Percentiles rank a stretch among this genome's conserved stretches.
phyloP scores from a whole-genome alignment of 2,888 invertebrate species.

The Pterobdella sp. region DNA sequence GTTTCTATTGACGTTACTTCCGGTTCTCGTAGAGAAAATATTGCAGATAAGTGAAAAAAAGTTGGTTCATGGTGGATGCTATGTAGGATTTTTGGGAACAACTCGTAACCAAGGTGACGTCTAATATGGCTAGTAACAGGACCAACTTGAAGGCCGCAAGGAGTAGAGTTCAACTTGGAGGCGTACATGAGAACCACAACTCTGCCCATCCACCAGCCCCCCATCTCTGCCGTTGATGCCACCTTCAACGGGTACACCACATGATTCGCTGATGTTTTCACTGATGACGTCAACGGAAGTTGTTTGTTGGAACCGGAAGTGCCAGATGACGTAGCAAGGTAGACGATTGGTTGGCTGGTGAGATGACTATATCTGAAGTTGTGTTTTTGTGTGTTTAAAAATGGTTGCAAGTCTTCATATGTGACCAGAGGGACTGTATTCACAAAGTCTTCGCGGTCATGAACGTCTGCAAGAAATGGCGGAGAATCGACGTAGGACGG shows the following conservation, averaged over 20 bases:
- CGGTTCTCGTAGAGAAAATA: conserved; percentile 36
- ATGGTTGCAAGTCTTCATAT: background rate
- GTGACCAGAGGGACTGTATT: background rate
- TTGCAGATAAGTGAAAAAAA: conserved; percentile 38
- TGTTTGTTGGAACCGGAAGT: conserved; percentile 39
- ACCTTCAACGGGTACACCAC: conserved; percentile 32
- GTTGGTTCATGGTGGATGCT: conserved; percentile 34
- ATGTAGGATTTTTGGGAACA: conserved; percentile 33
- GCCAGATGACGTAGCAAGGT: conserved; percentile 37
- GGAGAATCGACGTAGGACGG: too few species aligned
- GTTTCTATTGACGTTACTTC: conserved; percentile 36
- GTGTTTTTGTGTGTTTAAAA: background rate
- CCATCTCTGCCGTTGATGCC: conserved; percentile 8
- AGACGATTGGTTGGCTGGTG: conserved; percentile 34
- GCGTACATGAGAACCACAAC: conserved; percentile 32
- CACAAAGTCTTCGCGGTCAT: background rate
- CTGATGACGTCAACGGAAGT: conserved; percentile 33
- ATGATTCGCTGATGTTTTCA: conserved; percentile 21
- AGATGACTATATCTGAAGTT: conserved; percentile 30
- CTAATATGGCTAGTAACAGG: conserved; percentile 34
- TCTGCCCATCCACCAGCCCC: conserved; percentile 28
- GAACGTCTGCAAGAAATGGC: conserved; percentile 18
- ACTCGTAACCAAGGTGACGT: conserved; percentile 29
- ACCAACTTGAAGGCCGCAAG: conserved; percentile 30
- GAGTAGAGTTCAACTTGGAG: background rate